A percentile compares a stretch with the other conserved stretches of the same genome.
Evolutionary conservation across 2,113 vertebrate genomes (phyloP).

Genomic region (Microcebus lehilahytsara): DNA sequence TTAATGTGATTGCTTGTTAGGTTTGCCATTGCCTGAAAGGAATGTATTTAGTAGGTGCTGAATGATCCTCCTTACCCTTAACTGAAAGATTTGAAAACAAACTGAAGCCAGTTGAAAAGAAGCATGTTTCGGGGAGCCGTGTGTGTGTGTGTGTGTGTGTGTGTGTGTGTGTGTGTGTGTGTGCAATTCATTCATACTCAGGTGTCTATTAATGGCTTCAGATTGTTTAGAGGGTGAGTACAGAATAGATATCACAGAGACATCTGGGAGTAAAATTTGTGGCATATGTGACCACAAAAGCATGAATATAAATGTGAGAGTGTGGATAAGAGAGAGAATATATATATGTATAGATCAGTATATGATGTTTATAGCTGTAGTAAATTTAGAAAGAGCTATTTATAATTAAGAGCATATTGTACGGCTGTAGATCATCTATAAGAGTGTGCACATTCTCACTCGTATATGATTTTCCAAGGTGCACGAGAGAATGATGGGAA

Average conservation of each 20-base stretch:
- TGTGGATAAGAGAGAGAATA: neutral
- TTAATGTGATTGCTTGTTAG: neutral
- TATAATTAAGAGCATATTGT: constrained; percentile 59
- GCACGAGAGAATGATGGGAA: constrained; percentile 1
- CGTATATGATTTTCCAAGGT: constrained; percentile 16
- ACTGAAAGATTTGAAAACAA: neutral
- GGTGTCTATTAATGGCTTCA: constrained; percentile 21
- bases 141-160: neutral
- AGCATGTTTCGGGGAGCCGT: neutral
- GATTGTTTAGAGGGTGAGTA: neutral
- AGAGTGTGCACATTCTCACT: neutral
- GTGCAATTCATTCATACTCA: neutral
- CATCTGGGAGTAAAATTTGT: constrained; percentile 58
- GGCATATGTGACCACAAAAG: constrained; percentile 43
- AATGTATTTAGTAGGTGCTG: neutral
- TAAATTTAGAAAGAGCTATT: constrained; percentile 57
- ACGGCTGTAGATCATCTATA: constrained; percentile 7
- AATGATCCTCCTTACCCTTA: neutral
- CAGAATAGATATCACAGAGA: neutral
- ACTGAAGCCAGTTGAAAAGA: neutral
- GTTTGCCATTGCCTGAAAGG: neutral
- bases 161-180: neutral
- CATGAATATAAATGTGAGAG: constrained; percentile 37
- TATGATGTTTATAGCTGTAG: constrained; percentile 41
- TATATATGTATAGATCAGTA: neutral